Percentiles rank a stretch among this genome's conserved stretches.
phyloP scores from a whole-genome alignment of 1,140 invertebrate genomes.

The Pemphigus obesinymphae region DNA sequence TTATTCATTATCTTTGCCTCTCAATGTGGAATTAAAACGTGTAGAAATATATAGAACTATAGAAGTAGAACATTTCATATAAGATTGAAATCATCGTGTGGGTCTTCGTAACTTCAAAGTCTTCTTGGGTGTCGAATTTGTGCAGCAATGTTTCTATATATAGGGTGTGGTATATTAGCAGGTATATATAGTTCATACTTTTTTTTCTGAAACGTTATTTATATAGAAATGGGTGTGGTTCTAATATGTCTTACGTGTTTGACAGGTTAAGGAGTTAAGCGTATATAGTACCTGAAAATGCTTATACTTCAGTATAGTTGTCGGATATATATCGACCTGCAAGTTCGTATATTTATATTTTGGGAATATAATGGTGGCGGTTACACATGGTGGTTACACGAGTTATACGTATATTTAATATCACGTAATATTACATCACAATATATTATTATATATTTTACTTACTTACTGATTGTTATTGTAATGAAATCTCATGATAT shows the following conservation, averaged over 20 bases:
- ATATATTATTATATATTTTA: no score
- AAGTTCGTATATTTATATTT: neutral
- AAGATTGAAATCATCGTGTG: neutral
- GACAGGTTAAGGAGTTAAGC: constrained; percentile 10
- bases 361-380: neutral
- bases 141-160: neutral
- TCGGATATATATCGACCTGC: neutral
- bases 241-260: constrained; percentile 37
- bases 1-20: neutral
- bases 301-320: neutral
- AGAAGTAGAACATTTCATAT: constrained; percentile 8
- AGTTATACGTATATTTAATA: no score
- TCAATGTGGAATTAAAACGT: neutral
- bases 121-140: constrained; percentile 10
- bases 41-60: no score
- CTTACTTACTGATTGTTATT: no score
- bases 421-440: neutral
- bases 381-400: neutral
- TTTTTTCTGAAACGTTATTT: constrained; percentile 1
- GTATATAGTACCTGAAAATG: neutral
- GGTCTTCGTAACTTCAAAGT: constrained; percentile 8
- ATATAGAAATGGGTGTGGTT: constrained; percentile 35
- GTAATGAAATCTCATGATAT: no score
- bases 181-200: neutral
- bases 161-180: neutral